Percentiles rank a stretch among this genome's conserved stretches.
phyloP scores from a whole-genome alignment of 2,888 invertebrate species.

The Cremastinae sp. region DNA sequence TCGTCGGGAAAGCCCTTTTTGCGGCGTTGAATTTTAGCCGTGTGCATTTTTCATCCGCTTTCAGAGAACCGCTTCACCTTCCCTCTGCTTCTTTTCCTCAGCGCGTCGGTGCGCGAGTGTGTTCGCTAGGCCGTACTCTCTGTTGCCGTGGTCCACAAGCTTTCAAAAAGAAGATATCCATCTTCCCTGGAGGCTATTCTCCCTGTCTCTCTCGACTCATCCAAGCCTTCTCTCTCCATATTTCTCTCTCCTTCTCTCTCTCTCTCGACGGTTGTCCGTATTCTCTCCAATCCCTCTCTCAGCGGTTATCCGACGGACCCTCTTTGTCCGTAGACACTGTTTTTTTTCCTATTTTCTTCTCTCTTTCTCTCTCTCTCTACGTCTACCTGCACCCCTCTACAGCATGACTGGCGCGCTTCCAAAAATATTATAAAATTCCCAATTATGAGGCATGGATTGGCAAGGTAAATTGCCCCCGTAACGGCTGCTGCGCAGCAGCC shows the following conservation, averaged over 20 bases:
- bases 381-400: slow-evolving; percentile 52
- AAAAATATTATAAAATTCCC: slow-evolving; percentile 80
- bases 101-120: slow-evolving; percentile 14
- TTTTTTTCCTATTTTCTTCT: slow-evolving; percentile 47
- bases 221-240: slow-evolving; percentile 61
- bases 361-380: slow-evolving; percentile 53
- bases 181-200: slow-evolving; percentile 76
- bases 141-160: slow-evolving; percentile 58
- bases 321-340: slow-evolving; percentile 58
- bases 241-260: slow-evolving; percentile 43
- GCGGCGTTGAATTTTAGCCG: slow-evolving; percentile 77
- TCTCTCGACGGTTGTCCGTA: slow-evolving; percentile 28
- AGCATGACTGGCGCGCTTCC: slow-evolving; percentile 77
- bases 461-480: slow-evolving; percentile 77
- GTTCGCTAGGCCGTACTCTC: slow-evolving; percentile 60
- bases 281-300: slow-evolving; percentile 48
- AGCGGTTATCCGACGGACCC: slow-evolving; percentile 54
- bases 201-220: slow-evolving; percentile 55
- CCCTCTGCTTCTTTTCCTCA: neutral
- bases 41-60: slow-evolving; percentile 78
- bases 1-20: slow-evolving; percentile 75
- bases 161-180: slow-evolving; percentile 79
- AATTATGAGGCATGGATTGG: slow-evolving; percentile 78
- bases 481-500: slow-evolving; percentile 67
- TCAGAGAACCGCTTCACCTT: slow-evolving; percentile 19